phyloP scores from a whole-genome alignment of 2,113 vertebrate species.

The Pogonocichla stellata region DNA sequence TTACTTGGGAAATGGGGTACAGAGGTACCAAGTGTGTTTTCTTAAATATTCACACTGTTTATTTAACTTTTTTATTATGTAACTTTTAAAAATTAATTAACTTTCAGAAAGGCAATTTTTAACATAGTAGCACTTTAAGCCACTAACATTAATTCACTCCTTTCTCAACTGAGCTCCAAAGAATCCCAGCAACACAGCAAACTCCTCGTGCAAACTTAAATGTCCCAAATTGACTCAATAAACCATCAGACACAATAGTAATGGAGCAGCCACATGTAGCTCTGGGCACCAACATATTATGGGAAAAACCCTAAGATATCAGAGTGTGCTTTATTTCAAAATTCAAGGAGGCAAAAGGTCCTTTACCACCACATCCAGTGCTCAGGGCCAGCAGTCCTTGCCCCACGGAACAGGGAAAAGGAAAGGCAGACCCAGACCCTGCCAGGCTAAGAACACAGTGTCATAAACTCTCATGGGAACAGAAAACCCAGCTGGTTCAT shows the following conservation, averaged over 20 bases:
- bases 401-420: neutral
- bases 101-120: neutral
- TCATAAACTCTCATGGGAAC: neutral
- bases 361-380: neutral
- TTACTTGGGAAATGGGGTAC: neutral
- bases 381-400: rapidly evolving
- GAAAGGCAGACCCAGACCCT: neutral
- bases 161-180: neutral
- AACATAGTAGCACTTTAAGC: neutral
- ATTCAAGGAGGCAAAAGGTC: neutral
- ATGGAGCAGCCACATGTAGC: neutral
- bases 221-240: rapidly evolving
- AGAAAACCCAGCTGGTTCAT: neutral
- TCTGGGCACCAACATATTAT: neutral
- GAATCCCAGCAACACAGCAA: neutral
- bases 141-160: neutral
- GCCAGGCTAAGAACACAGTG: neutral
- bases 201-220: neutral
- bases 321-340: neutral
- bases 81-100: neutral
- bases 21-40: neutral
- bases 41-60: neutral
- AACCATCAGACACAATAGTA: neutral
- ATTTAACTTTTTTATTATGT: neutral
- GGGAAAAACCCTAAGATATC: rapidly evolving